A percentile compares a stretch with the other conserved stretches of the same genome.
Conservation (phyloP, 2,797 vertebrate genomes). For the Lycodopsis pacificus region DNA sequence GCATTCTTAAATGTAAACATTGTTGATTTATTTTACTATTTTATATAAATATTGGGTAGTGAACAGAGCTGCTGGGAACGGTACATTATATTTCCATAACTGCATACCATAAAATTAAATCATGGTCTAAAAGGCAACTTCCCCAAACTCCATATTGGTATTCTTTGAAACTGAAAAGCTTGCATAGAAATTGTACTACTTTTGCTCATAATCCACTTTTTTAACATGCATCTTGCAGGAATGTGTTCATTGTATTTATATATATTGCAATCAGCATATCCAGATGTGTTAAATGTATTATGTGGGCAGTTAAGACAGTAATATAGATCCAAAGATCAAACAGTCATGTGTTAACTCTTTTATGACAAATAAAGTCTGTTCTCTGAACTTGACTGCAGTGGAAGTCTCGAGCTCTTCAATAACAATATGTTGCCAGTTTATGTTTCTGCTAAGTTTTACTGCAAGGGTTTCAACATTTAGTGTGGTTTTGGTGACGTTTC, state of each 20-base stretch:
- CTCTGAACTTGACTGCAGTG: constrained; percentile 8
- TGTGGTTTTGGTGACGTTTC: constrained; percentile 12
- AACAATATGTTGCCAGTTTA: not conserved
- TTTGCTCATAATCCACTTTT: constrained; percentile 6
- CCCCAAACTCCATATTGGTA: not conserved
- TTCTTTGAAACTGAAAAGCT: constrained; percentile 5
- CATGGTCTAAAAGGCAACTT: not conserved
- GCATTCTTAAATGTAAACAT: not conserved
- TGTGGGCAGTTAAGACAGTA: not conserved
- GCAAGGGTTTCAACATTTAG: not conserved
- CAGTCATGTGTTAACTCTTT: constrained; percentile 22
- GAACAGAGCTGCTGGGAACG: not conserved
- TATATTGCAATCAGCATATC: constrained; percentile 1
- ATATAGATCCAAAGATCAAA: constrained; percentile 48
- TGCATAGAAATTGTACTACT: not conserved
- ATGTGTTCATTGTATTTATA: not conserved
- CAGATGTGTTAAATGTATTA: not conserved
- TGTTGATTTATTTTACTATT: not conserved
- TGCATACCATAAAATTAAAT: not conserved
- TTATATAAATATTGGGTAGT: not conserved
- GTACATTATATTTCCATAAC: not conserved
- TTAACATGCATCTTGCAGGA: not conserved
- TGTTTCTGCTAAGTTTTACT: constrained; percentile 3
- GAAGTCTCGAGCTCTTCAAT: not conserved
- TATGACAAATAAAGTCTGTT: constrained; percentile 44